Conservation (phyloP, 2,888 invertebrate species). For the Lasioglossum marginatum region DNA sequence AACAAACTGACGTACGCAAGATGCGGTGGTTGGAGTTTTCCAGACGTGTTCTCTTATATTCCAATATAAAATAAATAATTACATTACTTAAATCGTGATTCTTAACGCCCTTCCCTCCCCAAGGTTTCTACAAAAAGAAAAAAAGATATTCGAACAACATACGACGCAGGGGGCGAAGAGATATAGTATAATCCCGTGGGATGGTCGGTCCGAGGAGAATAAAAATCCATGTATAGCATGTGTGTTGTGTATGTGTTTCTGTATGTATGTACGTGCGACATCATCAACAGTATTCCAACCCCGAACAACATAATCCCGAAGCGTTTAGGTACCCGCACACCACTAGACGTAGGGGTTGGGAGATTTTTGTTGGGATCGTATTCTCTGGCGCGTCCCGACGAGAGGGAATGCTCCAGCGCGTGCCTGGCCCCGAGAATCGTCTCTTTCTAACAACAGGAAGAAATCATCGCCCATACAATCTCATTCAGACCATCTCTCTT, state of each 20-base stretch:
- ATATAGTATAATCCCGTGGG: not conserved
- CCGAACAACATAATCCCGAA: not conserved
- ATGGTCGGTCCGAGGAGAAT: constrained; percentile 12
- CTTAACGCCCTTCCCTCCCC: not conserved
- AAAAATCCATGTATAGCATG: not conserved
- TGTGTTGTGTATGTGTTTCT: not conserved
- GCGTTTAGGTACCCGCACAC: constrained; percentile 6
- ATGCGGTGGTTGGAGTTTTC: not conserved
- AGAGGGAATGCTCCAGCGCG: constrained; percentile 27
- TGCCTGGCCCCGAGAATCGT: not conserved
- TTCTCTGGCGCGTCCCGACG: constrained; percentile 37
- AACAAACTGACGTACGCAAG: not conserved
- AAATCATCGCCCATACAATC: constrained; percentile 40
- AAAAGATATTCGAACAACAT: not conserved
- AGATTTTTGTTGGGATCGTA: constrained; percentile 20
- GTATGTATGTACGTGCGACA: not conserved
- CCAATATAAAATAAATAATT: constrained; percentile 20
- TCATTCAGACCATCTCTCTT: constrained; percentile 23
- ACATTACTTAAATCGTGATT: constrained; percentile 4
- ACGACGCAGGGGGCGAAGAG: not conserved
- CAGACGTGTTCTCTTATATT: constrained; percentile 9
- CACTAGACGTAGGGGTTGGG: not conserved
- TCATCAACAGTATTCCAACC: not conserved
- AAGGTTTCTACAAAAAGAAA: constrained; percentile 8
- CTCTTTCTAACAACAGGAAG: constrained; percentile 30